Evolutionary conservation across 2,113 vertebrate genomes (phyloP).

Genomic region (Microcebus lehilahytsara): DNA sequence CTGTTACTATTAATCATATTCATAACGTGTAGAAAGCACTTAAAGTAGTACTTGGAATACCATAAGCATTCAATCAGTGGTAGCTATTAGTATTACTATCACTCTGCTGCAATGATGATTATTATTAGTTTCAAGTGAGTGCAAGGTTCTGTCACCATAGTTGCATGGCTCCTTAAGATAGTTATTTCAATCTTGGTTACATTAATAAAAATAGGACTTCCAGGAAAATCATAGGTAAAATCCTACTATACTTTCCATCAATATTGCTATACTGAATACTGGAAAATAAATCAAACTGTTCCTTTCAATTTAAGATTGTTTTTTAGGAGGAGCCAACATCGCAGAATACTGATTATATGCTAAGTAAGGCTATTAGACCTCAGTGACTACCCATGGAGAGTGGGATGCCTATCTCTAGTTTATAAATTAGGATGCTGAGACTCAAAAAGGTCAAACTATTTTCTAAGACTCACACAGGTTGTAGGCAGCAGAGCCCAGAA

Average conservation of each 20-base stretch:
- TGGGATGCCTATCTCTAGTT: background rate
- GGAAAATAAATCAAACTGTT: background rate
- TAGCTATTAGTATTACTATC: background rate
- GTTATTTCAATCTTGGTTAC: background rate
- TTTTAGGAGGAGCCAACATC: background rate
- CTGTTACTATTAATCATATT: background rate
- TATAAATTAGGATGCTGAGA: background rate
- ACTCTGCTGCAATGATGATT: background rate
- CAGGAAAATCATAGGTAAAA: background rate
- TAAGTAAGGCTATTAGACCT: background rate
- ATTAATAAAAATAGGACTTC: conserved; percentile 20
- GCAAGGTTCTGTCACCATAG: background rate
- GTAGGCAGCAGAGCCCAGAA: background rate
- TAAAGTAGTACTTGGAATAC: background rate
- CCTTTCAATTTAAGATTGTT: background rate
- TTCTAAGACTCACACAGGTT: background rate
- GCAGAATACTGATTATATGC: background rate
- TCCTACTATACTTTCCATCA: background rate
- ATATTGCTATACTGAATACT: background rate
- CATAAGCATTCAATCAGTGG: background rate
- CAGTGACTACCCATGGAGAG: fast-evolving
- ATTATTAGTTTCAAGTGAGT: background rate
- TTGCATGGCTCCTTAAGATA: background rate
- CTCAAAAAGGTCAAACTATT: background rate
- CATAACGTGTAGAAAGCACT: background rate